Conservation (phyloP, 2,113 vertebrate species). For the Peromyscus maniculatus region DNA sequence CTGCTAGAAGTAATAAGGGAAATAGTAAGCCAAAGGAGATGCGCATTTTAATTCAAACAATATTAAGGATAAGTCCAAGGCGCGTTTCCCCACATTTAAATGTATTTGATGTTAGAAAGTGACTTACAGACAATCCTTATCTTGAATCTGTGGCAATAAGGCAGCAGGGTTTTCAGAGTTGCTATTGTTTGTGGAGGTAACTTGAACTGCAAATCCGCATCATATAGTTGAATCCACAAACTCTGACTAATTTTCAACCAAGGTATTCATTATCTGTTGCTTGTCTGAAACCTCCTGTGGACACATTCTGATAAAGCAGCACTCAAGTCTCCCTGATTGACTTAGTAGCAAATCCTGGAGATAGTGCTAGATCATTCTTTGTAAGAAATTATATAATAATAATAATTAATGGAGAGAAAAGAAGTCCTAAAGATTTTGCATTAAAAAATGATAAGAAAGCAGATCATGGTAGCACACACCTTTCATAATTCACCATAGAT, state of each 20-base stretch:
- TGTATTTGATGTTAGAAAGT: constrained; percentile 21
- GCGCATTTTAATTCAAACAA: background rate
- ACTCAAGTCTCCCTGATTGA: background rate
- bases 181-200: background rate
- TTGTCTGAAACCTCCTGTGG: background rate
- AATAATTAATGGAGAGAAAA: background rate
- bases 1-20: background rate
- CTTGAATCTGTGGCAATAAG: background rate
- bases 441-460: background rate
- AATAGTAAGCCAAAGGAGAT: background rate
- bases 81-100: background rate
- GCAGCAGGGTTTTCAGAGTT: background rate
- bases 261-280: background rate
- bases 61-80: background rate
- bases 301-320: background rate
- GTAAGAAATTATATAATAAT: background rate
- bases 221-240: background rate
- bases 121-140: background rate
- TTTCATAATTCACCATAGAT: background rate
- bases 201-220: background rate
- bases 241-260: background rate
- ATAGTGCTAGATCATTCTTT: background rate
- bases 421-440: background rate
- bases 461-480: background rate
- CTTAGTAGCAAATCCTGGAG: background rate